These are phyloP conservation scores for Lasioglossum calceatum DNA, from an alignment of 2,888 invertebrate species.

Conservation along the genomic window DNA sequence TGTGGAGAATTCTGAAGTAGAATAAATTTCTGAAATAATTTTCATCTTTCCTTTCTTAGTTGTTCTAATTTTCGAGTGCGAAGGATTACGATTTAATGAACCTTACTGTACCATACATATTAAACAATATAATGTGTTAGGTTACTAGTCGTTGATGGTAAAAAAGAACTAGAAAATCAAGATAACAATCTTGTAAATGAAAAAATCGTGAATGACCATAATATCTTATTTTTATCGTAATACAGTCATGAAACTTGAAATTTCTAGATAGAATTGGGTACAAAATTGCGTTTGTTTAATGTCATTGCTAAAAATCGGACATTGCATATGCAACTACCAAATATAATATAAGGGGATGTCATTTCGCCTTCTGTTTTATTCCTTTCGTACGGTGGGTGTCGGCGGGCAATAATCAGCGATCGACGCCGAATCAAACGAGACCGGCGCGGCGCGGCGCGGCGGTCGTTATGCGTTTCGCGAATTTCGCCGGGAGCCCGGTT, in stretches of 20 bases:
- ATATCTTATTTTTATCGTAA: too few relatives aligned
- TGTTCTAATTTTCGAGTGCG: not conserved
- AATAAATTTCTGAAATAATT: not conserved
- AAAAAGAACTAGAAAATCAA: too few relatives aligned
- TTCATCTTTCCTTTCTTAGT: not conserved
- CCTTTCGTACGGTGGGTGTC: not conserved
- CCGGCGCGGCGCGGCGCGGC: not conserved
- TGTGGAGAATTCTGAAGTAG: not conserved
- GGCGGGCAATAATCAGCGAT: not conserved
- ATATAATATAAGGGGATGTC: not conserved
- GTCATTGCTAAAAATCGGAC: too few relatives aligned
- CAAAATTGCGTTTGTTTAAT: too few relatives aligned
- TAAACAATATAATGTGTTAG: too few relatives aligned
- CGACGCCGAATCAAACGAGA: constrained; percentile 1
- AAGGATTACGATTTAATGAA: not conserved
- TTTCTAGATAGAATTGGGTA: too few relatives aligned
- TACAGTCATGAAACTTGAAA: too few relatives aligned
- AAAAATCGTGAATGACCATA: too few relatives aligned
- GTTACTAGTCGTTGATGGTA: too few relatives aligned
- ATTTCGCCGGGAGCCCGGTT: not conserved
- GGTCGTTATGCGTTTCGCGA: constrained; percentile 3
- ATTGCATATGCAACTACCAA: too few relatives aligned
- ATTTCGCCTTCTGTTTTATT: not conserved
- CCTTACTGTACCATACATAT: too few relatives aligned
- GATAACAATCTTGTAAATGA: too few relatives aligned